Evolutionary conservation across 1,140 invertebrate genomes (phyloP).

Genomic region (Orussus abietinus): DNA sequence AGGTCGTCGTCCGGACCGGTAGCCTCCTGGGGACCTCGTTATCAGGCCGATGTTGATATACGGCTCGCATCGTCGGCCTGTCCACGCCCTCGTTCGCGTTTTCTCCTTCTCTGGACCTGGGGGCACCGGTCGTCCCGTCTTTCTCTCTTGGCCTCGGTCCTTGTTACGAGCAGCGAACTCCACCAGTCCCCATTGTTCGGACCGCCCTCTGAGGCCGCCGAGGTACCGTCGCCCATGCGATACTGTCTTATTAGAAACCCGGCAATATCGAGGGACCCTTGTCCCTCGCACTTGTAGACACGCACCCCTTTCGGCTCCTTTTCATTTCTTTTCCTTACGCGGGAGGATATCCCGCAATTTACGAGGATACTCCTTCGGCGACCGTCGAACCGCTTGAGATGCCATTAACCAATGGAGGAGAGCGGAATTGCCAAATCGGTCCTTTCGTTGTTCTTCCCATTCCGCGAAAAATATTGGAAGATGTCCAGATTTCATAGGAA

Average conservation of each 20-base stretch:
- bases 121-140: not conserved
- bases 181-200: constrained; percentile 32
- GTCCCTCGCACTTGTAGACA: constrained; percentile 34
- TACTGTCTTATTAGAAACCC: constrained; percentile 40
- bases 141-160: constrained; percentile 13
- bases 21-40: constrained; percentile 33
- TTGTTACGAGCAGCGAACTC: constrained; percentile 22
- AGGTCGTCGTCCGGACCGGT: constrained; percentile 20
- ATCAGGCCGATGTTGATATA: constrained; percentile 41
- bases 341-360: too few relatives aligned
- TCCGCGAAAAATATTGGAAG: too few relatives aligned
- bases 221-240: constrained; percentile 29
- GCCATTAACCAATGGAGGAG: too few relatives aligned
- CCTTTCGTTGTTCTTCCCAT: too few relatives aligned
- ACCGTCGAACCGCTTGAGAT: too few relatives aligned
- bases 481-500: too few relatives aligned
- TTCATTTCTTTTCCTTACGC: too few relatives aligned
- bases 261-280: constrained; percentile 26
- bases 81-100: constrained; percentile 21
- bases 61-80: constrained; percentile 25
- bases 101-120: constrained; percentile 9
- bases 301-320: constrained; percentile 5
- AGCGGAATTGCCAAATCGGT: too few relatives aligned
- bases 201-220: constrained; percentile 26
- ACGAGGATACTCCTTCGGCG: too few relatives aligned